These are phyloP conservation scores for Tachypleus tridentatus DNA, from an alignment of 1,140 invertebrate species.

Conservation along the genomic window DNA sequence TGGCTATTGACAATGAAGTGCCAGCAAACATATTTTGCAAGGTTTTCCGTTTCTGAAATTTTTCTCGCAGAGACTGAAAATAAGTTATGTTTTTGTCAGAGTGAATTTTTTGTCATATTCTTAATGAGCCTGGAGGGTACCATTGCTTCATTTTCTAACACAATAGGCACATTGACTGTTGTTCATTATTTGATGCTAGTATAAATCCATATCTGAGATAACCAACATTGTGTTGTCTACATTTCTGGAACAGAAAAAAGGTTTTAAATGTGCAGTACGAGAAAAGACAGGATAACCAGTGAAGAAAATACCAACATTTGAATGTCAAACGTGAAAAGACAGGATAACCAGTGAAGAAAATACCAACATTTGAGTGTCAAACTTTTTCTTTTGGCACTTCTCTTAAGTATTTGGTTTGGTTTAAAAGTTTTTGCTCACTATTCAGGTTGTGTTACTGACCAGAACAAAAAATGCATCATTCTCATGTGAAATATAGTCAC, in stretches of 20 bases:
- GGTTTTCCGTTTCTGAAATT: background rate
- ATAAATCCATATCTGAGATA: slow-evolving; percentile 15
- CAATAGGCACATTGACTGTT: slow-evolving; percentile 11
- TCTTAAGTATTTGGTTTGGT: too few species aligned
- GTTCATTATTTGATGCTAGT: slow-evolving; percentile 3
- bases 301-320: too few species aligned
- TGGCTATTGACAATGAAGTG: slow-evolving; percentile 16
- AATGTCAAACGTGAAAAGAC: too few species aligned
- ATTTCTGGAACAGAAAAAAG: background rate
- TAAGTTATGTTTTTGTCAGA: slow-evolving; percentile 10
- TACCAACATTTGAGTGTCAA: too few species aligned
- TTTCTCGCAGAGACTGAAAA: slow-evolving; percentile 6
- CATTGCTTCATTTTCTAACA: slow-evolving; percentile 15
- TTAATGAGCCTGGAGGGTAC: slow-evolving; percentile 13
- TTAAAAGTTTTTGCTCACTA: too few species aligned
- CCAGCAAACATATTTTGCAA: background rate
- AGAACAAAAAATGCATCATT: too few species aligned
- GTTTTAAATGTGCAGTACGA: too few species aligned
- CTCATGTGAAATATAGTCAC: too few species aligned
- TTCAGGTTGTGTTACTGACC: too few species aligned
- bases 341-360: too few species aligned
- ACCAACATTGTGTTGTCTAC: slow-evolving; percentile 7
- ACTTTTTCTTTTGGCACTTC: too few species aligned
- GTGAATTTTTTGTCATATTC: slow-evolving; percentile 8
- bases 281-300: too few species aligned